A percentile compares a stretch with the other conserved stretches of the same genome.
These are phyloP conservation scores for Leptopilina drosophilae DNA, from an alignment of 2,888 invertebrate species.

Conservation along the genomic window DNA sequence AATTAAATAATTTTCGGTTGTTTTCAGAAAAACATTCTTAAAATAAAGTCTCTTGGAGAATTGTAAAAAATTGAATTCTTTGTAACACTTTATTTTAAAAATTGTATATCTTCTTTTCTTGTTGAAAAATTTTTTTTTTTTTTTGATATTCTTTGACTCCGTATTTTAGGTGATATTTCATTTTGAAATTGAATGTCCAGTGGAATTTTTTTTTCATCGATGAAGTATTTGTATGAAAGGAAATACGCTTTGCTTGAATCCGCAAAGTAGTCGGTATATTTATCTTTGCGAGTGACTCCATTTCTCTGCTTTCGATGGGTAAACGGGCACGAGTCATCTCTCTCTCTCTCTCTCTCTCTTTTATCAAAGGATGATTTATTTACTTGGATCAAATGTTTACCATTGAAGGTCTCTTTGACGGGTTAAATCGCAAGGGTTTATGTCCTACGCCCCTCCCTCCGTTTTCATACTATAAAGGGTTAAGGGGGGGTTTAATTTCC, in stretches of 20 bases:
- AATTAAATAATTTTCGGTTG: no score
- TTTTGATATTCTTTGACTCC: no score
- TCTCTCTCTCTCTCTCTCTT: conserved; percentile 8
- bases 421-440: conserved; percentile 43
- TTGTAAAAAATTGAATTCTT: no score
- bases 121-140: no score
- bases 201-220: conserved; percentile 11
- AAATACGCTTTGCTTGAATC: conserved; percentile 21
- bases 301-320: conserved; percentile 22
- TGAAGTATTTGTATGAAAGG: conserved; percentile 25
- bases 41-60: no score
- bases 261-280: conserved; percentile 32
- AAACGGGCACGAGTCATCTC: conserved; percentile 7
- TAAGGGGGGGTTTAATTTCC: not conserved
- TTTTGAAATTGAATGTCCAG: not conserved
- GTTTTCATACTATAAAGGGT: not conserved
- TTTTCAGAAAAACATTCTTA: no score
- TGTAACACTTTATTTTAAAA: no score
- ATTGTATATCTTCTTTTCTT: no score
- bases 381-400: conserved; percentile 65
- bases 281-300: conserved; percentile 35
- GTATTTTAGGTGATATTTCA: not conserved
- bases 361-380: conserved; percentile 67
- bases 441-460: not conserved
- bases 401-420: conserved; percentile 47